These are phyloP conservation scores for Archips xylosteana DNA, from an alignment of 2,888 invertebrate genomes.

Conservation along the genomic window DNA sequence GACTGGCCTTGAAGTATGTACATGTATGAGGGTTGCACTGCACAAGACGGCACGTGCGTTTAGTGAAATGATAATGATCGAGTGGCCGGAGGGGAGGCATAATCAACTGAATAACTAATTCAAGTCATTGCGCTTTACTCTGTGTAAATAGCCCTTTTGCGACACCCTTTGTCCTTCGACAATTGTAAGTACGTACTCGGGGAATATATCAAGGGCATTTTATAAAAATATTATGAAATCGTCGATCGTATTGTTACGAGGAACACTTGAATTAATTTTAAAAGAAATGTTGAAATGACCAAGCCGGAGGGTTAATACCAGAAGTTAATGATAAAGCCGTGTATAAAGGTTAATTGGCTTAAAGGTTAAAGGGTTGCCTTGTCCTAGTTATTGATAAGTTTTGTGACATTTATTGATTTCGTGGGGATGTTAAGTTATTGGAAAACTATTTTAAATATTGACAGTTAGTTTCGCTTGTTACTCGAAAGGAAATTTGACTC, in stretches of 20 bases:
- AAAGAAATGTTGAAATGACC: constrained; percentile 40
- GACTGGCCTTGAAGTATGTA: constrained; percentile 76
- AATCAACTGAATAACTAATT: constrained; percentile 85
- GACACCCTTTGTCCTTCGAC: constrained; percentile 65
- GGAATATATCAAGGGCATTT: constrained; percentile 67
- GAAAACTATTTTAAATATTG: neutral
- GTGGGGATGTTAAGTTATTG: neutral
- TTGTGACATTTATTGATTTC: constrained; percentile 23
- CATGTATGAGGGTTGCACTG: constrained; percentile 64
- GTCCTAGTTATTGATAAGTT: constrained; percentile 50
- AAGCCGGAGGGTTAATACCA: constrained; percentile 42
- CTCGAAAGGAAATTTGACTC: neutral
- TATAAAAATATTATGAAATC: constrained; percentile 67
- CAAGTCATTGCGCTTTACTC: constrained; percentile 78
- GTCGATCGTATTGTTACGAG: constrained; percentile 41
- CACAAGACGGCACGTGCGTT: constrained; percentile 77
- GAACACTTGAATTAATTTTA: constrained; percentile 34
- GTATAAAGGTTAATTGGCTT: constrained; percentile 57
- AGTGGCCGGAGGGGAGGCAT: constrained; percentile 80
- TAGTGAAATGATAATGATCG: constrained; percentile 82
- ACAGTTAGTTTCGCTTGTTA: neutral
- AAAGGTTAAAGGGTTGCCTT: constrained; percentile 57
- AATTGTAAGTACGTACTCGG: constrained; percentile 49
- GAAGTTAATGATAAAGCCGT: constrained; percentile 53
- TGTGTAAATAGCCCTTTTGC: constrained; percentile 74